Percentiles rank a stretch among this genome's conserved stretches.
phyloP scores from a whole-genome alignment of 2,888 invertebrate genomes.

The Adela reaumurella region DNA sequence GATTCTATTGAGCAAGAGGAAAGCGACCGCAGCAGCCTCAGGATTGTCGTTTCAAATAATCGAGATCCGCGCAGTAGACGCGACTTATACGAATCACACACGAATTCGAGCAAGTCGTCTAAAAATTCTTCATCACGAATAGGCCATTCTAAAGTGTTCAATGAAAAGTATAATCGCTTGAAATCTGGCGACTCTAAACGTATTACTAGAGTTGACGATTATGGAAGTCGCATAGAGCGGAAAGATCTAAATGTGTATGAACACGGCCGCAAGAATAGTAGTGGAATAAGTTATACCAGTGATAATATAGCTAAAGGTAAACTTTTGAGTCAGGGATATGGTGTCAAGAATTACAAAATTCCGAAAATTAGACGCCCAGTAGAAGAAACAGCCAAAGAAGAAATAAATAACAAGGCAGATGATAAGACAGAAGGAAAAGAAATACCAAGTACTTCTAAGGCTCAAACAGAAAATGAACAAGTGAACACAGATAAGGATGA shows the following conservation, averaged over 20 bases:
- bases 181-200: constrained; percentile 4
- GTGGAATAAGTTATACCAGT: constrained; percentile 40
- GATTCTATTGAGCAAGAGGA: too few species aligned
- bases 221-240: too few species aligned
- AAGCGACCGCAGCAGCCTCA: too few species aligned
- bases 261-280: background rate
- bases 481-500: constrained; percentile 1
- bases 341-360: constrained; percentile 48
- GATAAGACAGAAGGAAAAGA: constrained; percentile 7
- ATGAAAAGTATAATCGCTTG: constrained; percentile 15
- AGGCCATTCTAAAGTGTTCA: constrained; percentile 4
- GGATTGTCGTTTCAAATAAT: too few species aligned
- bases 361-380: constrained; percentile 40
- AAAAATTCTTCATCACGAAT: background rate
- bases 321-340: constrained; percentile 33
- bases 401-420: constrained; percentile 7
- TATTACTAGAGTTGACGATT: too few species aligned
- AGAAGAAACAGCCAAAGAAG: constrained; percentile 13
- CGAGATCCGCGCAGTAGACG: constrained; percentile 15
- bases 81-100: constrained; percentile 13
- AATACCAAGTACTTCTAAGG: constrained; percentile 4
- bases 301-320: constrained; percentile 40
- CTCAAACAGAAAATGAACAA: constrained; percentile 4
- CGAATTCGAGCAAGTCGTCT: constrained; percentile 5
- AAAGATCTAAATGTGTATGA: too few species aligned